These are phyloP conservation scores for Lepidurus apus DNA, from an alignment of 1,140 invertebrate genomes.

Conservation along the genomic window DNA sequence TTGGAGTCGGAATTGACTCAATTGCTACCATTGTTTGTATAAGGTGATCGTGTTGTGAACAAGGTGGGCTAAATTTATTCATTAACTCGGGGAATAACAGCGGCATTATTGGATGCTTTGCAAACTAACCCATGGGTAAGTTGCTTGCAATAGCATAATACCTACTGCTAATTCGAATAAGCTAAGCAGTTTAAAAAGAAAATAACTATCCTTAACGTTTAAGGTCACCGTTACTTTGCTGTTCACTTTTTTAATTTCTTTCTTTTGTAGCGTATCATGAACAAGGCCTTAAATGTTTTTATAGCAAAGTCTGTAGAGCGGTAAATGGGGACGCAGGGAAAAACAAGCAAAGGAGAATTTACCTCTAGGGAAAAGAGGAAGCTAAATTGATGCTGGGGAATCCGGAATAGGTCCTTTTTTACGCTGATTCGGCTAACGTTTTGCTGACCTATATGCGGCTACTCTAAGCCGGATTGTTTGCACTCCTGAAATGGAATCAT, in stretches of 20 bases:
- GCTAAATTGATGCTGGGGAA: not conserved
- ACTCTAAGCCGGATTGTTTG: not conserved
- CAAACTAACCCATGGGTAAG: conserved; percentile 2
- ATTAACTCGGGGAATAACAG: not conserved
- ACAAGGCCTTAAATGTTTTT: no score
- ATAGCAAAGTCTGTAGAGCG: no score
- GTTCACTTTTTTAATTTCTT: no score
- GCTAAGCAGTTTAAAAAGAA: not conserved
- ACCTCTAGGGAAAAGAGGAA: not conserved
- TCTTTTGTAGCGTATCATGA: no score
- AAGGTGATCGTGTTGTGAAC: not conserved
- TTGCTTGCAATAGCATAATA: not conserved
- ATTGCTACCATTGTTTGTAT: no score
- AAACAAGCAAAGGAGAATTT: not conserved
- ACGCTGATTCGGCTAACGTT: not conserved
- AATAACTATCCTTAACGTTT: no score
- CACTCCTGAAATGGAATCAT: not conserved
- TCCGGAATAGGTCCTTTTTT: not conserved
- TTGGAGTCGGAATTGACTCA: not conserved
- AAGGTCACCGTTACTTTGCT: no score
- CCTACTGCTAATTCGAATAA: not conserved
- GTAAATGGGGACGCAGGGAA: not conserved
- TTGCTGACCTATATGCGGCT: not conserved
- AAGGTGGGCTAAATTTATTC: conserved; percentile 1
- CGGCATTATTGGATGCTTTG: not conserved